Evolutionary conservation across 2,888 invertebrate species (phyloP), one percentile per base, ranked within the genome.

Genomic region (Mimumesa dahlbomi): DNA sequence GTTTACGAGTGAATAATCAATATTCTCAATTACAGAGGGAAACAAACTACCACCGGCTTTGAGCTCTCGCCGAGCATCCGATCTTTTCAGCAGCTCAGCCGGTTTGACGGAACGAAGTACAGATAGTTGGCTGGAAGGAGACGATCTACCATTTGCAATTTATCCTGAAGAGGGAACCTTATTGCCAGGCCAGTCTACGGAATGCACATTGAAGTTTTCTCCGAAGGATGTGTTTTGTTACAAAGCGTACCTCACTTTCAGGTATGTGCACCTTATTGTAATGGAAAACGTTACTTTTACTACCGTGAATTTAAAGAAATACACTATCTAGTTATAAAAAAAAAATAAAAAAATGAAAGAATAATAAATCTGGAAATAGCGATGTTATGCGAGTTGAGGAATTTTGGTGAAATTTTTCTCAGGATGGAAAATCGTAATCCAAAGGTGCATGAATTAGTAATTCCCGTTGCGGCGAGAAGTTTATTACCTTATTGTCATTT

Each of bases 401-500:
- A n/a, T n/a, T 29, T 29, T 9, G 29, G 29, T 29, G n/a, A n/a
- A 3, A 34, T 34, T 34, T n/a, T 34, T n/a, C 9, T n/a, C 34
- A 88, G 87, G 36, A 91, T 93, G 56, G 90, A 90, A 68, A 92
- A 93, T 79, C 87, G 92, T 52, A 76, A 89, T 19, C 92, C 92
- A 31, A 87, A 89, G 0, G 49, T 79, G 7, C 14, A 72, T 7
- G 75, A 82, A 18, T 77, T 90, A 18, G 75, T 80, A 11, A 88
- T 91, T 14, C 36, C 74, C 36, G 86, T 94, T 38, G 88, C 85
- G 42, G 94, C 91, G 0, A 92, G 91, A 77, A 93, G 94, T 69
- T 81, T 94, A 52, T 90, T 94, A 70, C 94, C 95, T 0, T 93
- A 93, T 79, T 94, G 93, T 80, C 94, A 94, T 85, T 93, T 95